phyloP scores from a whole-genome alignment of 2,113 vertebrate species.

The Chloroceryle aenea region DNA sequence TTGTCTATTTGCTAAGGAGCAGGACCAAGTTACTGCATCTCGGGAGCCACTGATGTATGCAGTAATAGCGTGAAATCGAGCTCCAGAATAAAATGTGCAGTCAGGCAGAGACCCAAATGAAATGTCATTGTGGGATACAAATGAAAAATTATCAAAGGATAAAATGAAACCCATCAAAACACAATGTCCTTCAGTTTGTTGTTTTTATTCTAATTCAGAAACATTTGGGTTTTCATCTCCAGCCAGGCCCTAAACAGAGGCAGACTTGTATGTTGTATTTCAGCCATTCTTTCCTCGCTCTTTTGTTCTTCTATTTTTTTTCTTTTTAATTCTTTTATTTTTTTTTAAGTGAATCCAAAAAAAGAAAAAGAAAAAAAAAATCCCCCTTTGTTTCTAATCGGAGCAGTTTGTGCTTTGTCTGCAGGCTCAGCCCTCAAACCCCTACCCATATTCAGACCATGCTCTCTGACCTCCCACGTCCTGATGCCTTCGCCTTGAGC shows the following conservation, averaged over 20 bases:
- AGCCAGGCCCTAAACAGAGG: conserved; percentile 50
- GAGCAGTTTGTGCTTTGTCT: not conserved
- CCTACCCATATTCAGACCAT: not conserved
- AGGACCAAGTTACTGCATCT: conserved; percentile 43
- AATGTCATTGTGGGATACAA: conserved; percentile 31
- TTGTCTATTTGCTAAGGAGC: conserved; percentile 67
- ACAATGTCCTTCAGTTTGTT: conserved; percentile 62
- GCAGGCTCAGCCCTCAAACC: not conserved
- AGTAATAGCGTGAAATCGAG: conserved; percentile 57
- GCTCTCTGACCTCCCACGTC: not conserved
- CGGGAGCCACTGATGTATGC: conserved; percentile 24
- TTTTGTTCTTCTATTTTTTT: conserved; percentile 27
- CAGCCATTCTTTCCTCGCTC: not conserved
- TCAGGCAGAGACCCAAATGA: conserved; percentile 52
- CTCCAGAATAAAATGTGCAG: conserved; percentile 63
- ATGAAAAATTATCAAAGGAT: conserved; percentile 57
- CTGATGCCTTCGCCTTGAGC: not conserved
- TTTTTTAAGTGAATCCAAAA: not conserved
- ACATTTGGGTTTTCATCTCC: conserved; percentile 50
- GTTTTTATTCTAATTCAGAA: conserved; percentile 63
- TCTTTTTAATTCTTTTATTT: not conserved
- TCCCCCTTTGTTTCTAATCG: not conserved
- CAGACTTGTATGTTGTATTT: conserved; percentile 16
- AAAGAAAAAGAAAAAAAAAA: not conserved
- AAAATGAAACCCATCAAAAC: conserved; percentile 63